Percentiles rank a stretch among this genome's conserved stretches.
Evolutionary conservation across 2,888 invertebrate species (phyloP).

Genomic region (Callyntrura guangdongensis): DNA sequence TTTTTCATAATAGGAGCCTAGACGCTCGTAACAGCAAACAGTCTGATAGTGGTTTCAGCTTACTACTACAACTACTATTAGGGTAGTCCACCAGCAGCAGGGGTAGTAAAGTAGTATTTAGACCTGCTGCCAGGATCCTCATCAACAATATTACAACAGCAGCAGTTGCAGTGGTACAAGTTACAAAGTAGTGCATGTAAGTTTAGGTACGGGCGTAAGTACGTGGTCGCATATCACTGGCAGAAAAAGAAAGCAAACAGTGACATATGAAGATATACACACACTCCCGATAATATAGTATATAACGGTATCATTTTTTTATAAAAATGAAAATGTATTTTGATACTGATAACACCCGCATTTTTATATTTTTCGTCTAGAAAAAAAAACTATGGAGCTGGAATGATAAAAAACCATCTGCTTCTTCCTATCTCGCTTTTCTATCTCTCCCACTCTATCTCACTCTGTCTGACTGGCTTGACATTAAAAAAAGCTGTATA

Average conservation of each 20-base stretch:
- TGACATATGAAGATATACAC: not conserved
- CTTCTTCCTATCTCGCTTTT: conserved; percentile 69
- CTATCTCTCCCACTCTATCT: conserved; percentile 47
- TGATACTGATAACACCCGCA: conserved; percentile 78
- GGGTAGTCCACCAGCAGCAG: not conserved
- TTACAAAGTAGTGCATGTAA: no score
- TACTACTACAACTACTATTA: not conserved
- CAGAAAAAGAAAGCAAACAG: not conserved
- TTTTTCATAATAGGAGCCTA: conserved; percentile 1
- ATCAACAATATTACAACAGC: no score
- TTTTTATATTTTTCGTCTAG: conserved; percentile 69
- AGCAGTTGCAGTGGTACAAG: not conserved
- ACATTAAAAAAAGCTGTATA: conserved; percentile 55
- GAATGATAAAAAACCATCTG: conserved; percentile 79
- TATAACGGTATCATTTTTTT: no score
- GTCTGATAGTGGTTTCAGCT: not conserved
- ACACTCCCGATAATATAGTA: not conserved
- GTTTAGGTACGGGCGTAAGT: not conserved
- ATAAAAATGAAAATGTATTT: conserved; percentile 65
- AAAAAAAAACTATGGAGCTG: conserved; percentile 56
- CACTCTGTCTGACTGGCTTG: conserved; percentile 65
- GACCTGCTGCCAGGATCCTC: no score
- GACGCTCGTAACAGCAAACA: not conserved
- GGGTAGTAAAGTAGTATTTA: not conserved
- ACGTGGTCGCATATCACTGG: not conserved